Conservation (phyloP, 2,888 invertebrate species). For the Polyploca ridens region DNA sequence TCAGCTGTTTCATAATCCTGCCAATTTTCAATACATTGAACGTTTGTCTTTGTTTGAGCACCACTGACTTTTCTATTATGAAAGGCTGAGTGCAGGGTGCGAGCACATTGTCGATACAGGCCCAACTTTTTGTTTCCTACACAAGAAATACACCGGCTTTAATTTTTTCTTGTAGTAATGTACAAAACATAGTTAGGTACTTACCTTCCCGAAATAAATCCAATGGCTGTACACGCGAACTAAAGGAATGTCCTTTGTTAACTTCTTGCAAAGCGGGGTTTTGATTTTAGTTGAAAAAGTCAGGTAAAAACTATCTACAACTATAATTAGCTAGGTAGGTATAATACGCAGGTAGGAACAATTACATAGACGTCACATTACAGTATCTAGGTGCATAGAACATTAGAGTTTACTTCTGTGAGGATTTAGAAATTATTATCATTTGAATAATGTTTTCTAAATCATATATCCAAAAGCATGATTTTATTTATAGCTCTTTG, state of each 20-base stretch:
- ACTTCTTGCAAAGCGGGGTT: not conserved
- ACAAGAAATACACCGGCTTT: slow-evolving; percentile 37
- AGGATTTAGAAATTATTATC: not conserved
- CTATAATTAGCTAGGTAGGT: too few species aligned
- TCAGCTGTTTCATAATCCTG: too few species aligned
- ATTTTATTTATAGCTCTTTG: too few species aligned
- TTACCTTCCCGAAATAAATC: slow-evolving; percentile 46
- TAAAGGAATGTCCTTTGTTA: not conserved
- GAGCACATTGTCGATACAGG: slow-evolving; percentile 39
- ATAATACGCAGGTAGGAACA: too few species aligned
- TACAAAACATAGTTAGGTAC: slow-evolving; percentile 36
- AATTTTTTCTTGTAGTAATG: slow-evolving; percentile 37
- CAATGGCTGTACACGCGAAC: slow-evolving; percentile 9
- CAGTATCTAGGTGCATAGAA: too few species aligned
- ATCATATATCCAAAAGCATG: not conserved
- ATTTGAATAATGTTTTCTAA: not conserved
- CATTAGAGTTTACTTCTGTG: too few species aligned
- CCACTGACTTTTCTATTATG: slow-evolving; percentile 27
- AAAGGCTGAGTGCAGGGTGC: slow-evolving; percentile 38
- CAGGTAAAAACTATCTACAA: not conserved
- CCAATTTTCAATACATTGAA: too few species aligned
- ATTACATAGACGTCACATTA: too few species aligned
- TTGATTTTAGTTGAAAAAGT: not conserved
- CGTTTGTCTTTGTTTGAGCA: slow-evolving; percentile 29
- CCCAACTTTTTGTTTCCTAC: slow-evolving; percentile 51